phyloP scores from a whole-genome alignment of 2,113 vertebrate species.

The Corapipo altera region DNA sequence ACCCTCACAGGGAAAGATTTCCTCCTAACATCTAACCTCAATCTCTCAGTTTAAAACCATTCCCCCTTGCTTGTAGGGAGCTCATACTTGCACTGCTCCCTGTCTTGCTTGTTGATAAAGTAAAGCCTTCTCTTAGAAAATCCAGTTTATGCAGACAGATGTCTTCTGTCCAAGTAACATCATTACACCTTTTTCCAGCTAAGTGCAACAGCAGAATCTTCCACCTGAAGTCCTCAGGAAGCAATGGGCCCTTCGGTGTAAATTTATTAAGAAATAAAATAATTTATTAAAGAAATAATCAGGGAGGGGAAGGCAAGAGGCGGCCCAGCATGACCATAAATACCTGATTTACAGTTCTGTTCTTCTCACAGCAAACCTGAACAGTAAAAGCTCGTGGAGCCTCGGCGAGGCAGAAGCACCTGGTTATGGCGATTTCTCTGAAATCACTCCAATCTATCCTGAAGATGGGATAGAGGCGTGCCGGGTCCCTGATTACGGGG shows the following conservation, averaged over 20 bases:
- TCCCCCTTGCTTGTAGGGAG: not conserved
- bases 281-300: not conserved
- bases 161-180: not conserved
- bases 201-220: not conserved
- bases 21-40: not conserved
- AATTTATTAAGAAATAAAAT: not conserved
- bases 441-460: accelerated
- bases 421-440: accelerated
- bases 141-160: not conserved
- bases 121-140: not conserved
- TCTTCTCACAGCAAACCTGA: not conserved
- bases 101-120: not conserved
- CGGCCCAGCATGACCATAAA: not conserved
- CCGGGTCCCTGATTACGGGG: accelerated
- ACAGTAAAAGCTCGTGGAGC: accelerated
- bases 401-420: not conserved
- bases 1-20: not conserved
- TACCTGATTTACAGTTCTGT: not conserved
- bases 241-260: not conserved
- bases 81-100: not conserved
- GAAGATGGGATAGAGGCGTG: accelerated
- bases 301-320: not conserved
- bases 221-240: not conserved
- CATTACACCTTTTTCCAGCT: not conserved
- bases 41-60: not conserved